Evolutionary conservation across 1,140 invertebrate genomes (phyloP), one percentile per base, ranked within the genome.

Genomic region (Drosophila navojoa): DNA sequence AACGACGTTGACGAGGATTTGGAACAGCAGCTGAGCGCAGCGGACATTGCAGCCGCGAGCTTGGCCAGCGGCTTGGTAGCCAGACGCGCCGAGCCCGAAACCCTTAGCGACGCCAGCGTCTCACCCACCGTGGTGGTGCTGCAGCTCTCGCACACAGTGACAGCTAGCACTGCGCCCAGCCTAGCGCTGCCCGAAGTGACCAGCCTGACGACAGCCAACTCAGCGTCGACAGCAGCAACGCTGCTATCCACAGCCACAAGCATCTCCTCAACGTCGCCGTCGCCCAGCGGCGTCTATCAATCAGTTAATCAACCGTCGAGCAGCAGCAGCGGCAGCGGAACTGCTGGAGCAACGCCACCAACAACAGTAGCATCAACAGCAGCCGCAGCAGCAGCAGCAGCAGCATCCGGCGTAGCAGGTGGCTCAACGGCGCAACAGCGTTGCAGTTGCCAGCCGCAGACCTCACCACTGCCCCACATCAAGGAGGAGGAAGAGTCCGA

Each of bases 401-500:
- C 91, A 91, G 49, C 91, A 92, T 74, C 92, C 92, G 62, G 82
- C 92, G 49, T 91, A 92, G 75, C 92, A 92, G 61, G 82, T 92
- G 79, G 91, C 92, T 84, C 92, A 91, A n/a, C 90, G 92, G 79
- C 92, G 81, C 91, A 92, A 91, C 90, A 58, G 44, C 79, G 86
- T 58, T 82, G 85, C 53, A 78, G 77, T 63, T 91, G 91, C 67
- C 91, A 90, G 57, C 79, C 84, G 25, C 91, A 92, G 71, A 91
- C 90, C 27, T 94, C 93, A 6, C 94, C 94, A 35, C 78, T 94
- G 50, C 94, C 94, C 1, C 94, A 94, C 54, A 94, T 94, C 59
- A 94, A 94, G 78, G 94, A 94, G 79, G 94, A 94, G 73, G 92
- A 93, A 76, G 94, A 94, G 81, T 93, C 93, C 53, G 94, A 94